Base-by-base conservation (phyloP, 2,113 vertebrate species). In the Alethe diademata region DNA sequence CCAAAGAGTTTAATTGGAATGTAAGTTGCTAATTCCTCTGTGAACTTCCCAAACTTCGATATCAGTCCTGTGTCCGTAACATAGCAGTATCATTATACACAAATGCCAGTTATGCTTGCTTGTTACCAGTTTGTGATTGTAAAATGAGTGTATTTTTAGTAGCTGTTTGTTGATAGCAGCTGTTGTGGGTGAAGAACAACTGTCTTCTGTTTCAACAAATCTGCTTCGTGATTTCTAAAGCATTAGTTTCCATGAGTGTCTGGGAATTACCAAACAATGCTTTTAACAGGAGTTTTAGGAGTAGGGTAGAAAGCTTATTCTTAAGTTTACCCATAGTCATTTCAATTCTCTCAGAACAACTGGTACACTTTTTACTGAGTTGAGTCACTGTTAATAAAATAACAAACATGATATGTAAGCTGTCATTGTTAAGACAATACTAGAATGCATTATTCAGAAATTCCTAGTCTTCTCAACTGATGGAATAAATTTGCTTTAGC, bases 121-220 rank as follows among this genome's bases (percentile, higher is more conserved):
- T 62, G 26, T 61, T 67, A 71, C 19, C 29, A 50, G 28, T 83
- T 83, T 64, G 71, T 65, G 67, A 57, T n/a, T 80, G 45, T 70
- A 51, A 43, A 35, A 13, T 35, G 33, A 73, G 16, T 57, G 8
- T 76, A 78, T 69, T 90, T 94, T 91, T 78, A 73, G 60, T 80
- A 84, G 43, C 45, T 36, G 14, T 54, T 90, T 81, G 64, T 88
- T 83, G 16, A 14, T 78, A 92, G 66, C 92, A 93, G 75, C 86
- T 96, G 93, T 67, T 86, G 45, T 74, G 36, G 25, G 54, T 51
- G 51, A 95, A 91, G 53, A 91, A 86, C 67, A 93, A 84, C 71
- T 76, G 83, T 87, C 75, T 76, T 88, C 22, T 36, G 31, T 87
- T 88, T 95, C 88, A 94, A 70, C 85, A 96, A 92, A 94, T 90